A percentile compares a stretch with the other conserved stretches of the same genome.
These are phyloP conservation scores for Manacus vitellinus DNA, from an alignment of 2,113 vertebrate species.

Conservation along the genomic window DNA sequence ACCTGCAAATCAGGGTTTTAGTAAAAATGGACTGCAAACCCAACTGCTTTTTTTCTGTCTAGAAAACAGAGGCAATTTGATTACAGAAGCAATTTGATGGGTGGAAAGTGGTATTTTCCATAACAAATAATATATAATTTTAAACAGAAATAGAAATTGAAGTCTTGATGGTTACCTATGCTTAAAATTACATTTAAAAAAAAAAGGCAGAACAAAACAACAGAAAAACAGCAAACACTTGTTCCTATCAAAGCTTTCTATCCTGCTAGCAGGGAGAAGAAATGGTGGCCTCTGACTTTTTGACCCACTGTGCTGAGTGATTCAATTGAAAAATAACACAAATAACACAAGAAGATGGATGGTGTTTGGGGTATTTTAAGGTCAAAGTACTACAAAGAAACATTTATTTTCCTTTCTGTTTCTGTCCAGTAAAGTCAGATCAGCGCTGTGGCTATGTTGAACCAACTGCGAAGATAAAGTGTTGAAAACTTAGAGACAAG, in stretches of 20 bases:
- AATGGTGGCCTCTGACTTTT: constrained; percentile 54
- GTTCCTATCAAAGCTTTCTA: constrained; percentile 28
- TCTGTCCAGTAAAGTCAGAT: neutral
- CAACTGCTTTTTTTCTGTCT: neutral
- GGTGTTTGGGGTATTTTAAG: constrained; percentile 46
- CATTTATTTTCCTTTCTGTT: constrained; percentile 30
- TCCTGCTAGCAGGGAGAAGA: constrained; percentile 13
- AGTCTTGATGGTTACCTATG: neutral
- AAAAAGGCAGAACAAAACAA: neutral
- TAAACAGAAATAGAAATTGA: neutral
- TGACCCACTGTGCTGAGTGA: constrained; percentile 47
- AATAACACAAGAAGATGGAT: constrained; percentile 55
- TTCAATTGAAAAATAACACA: constrained; percentile 63
- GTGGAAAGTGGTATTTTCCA: neutral
- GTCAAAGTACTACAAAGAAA: constrained; percentile 45
- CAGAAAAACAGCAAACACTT: neutral
- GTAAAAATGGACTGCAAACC: neutral
- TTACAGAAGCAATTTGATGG: neutral
- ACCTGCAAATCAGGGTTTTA: neutral
- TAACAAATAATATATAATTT: neutral
- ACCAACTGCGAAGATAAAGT: constrained; percentile 44
- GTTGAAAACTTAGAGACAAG: constrained; percentile 47
- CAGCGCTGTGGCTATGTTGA: neutral
- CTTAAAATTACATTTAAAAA: neutral
- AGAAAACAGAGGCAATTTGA: neutral